Percentiles rank a stretch among this genome's conserved stretches.
Evolutionary conservation across 2,797 vertebrate species (phyloP).

Genomic region (Sarcophilus harrisii): DNA sequence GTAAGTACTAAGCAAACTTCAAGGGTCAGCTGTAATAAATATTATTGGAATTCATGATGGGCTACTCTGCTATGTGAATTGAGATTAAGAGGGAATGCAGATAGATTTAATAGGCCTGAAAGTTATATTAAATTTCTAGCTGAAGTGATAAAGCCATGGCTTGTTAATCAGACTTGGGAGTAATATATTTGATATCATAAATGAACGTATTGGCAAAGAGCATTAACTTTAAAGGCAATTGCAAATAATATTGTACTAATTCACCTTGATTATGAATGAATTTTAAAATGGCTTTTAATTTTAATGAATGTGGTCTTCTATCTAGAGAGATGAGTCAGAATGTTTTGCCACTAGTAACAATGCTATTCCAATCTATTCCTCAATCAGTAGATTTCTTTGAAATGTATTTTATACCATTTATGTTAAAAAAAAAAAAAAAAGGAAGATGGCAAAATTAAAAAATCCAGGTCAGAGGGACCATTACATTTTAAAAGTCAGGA

Average conservation of each 20-base stretch:
- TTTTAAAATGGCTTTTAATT: slow-evolving; percentile 60
- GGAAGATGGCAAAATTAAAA: slow-evolving; percentile 48
- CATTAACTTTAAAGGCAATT: slow-evolving; percentile 68
- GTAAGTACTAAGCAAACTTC: slow-evolving; percentile 59
- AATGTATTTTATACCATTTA: slow-evolving; percentile 52
- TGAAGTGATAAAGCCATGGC: slow-evolving; percentile 37
- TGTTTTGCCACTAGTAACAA: slow-evolving; percentile 59
- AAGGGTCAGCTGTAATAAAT: slow-evolving; percentile 51
- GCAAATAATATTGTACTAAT: slow-evolving; percentile 59
- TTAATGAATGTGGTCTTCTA: slow-evolving; percentile 51
- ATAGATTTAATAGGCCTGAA: slow-evolving; percentile 54
- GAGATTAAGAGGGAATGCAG: slow-evolving; percentile 64
- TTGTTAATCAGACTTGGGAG: slow-evolving; percentile 62
- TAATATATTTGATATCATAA: slow-evolving; percentile 52
- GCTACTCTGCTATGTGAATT: slow-evolving; percentile 21
- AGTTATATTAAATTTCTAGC: slow-evolving; percentile 43
- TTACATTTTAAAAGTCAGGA: slow-evolving; percentile 6
- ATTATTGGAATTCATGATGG: slow-evolving; percentile 40
- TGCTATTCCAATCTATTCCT: slow-evolving; percentile 43
- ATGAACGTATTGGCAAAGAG: slow-evolving; percentile 47
- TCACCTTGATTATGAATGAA: slow-evolving; percentile 49
- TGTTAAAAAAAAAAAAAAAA: slow-evolving; percentile 72
- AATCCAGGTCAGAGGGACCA: neutral
- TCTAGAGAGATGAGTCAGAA: slow-evolving; percentile 64
- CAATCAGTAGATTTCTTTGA: slow-evolving; percentile 54